Percentiles rank a stretch among this genome's conserved stretches.
phyloP scores from a whole-genome alignment of 2,797 vertebrate genomes.

The Lophius americanus region DNA sequence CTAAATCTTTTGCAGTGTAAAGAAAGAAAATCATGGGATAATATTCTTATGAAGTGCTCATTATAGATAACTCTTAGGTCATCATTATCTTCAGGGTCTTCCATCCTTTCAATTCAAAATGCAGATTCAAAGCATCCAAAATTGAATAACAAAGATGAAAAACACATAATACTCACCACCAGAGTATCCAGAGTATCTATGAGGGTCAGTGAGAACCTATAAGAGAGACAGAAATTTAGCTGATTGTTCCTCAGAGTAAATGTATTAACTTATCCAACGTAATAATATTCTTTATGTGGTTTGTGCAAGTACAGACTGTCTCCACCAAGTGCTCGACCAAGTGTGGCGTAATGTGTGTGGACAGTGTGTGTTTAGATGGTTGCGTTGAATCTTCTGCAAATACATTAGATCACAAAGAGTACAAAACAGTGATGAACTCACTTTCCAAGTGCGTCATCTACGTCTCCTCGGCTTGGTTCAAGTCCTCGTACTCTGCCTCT shows the following conservation, averaged over 20 bases:
- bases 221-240: slow-evolving; percentile 27
- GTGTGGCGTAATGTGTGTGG: background rate
- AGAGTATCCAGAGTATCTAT: slow-evolving; percentile 98
- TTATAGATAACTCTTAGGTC: background rate
- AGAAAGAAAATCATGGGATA: background rate
- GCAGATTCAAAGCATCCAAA: background rate
- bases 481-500: slow-evolving; percentile 95
- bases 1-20: background rate
- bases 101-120: background rate
- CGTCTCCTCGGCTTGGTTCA: slow-evolving; percentile 95
- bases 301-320: background rate
- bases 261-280: background rate
- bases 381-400: background rate
- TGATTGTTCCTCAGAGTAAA: background rate
- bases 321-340: background rate
- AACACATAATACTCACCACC: slow-evolving; percentile 85
- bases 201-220: slow-evolving; percentile 96
- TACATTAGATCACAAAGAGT: background rate
- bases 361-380: background rate
- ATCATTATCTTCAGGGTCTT: background rate
- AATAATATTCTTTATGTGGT: background rate
- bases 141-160: slow-evolving; percentile 3
- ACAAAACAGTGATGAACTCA: slow-evolving; percentile 73
- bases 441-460: slow-evolving; percentile 97
- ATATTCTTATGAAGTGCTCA: background rate